phyloP scores from a whole-genome alignment of 2,113 vertebrate genomes.

The Tyto alba region DNA sequence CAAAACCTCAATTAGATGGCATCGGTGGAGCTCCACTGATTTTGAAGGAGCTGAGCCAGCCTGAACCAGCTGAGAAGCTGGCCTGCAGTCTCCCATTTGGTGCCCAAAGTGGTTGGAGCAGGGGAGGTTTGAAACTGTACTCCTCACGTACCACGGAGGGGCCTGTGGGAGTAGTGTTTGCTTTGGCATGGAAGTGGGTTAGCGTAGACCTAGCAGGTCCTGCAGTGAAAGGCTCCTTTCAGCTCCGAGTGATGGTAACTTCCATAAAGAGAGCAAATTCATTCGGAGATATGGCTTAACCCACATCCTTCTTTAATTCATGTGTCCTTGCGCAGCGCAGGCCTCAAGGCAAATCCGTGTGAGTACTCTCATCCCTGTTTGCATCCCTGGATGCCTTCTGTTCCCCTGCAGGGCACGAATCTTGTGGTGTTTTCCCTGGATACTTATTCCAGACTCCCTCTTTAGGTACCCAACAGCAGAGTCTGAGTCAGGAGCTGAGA shows the following conservation, averaged over 20 bases:
- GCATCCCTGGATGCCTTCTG: background rate
- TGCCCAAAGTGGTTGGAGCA: background rate
- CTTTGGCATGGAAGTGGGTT: conserved; percentile 22
- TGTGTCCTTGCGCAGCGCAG: background rate
- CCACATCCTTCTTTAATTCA: background rate
- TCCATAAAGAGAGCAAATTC: conserved; percentile 18
- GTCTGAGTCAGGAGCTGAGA: background rate
- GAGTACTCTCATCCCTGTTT: background rate
- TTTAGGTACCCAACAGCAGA: background rate
- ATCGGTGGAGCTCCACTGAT: background rate
- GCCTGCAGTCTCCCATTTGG: background rate
- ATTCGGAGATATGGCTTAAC: background rate
- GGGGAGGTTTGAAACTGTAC: conserved; percentile 31
- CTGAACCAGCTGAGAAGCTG: background rate
- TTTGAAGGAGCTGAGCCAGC: background rate
- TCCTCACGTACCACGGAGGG: background rate
- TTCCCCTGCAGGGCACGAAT: background rate
- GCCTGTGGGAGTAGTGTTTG: conserved; percentile 21
- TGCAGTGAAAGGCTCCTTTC: conserved; percentile 48
- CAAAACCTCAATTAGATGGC: background rate
- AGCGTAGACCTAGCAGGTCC: background rate
- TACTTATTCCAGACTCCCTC: background rate
- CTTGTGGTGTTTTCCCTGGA: accelerated
- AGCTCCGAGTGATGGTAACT: background rate
- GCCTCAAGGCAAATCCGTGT: background rate